Evolutionary conservation across 2,888 invertebrate species (phyloP).

Genomic region (Rhagonycha fulva): DNA sequence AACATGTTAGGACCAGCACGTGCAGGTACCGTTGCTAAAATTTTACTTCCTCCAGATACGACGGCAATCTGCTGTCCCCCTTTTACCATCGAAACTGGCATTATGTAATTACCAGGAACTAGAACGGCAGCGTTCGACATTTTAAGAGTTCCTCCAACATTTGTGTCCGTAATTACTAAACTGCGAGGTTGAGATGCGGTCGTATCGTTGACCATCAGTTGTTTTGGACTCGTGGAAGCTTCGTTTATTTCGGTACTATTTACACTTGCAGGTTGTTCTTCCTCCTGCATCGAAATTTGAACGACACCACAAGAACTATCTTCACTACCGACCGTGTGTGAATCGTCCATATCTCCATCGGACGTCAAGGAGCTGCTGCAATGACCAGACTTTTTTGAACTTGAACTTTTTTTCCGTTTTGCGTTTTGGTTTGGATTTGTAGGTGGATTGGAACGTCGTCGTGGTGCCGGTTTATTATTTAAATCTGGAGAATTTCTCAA

Average conservation of each 20-base stretch:
- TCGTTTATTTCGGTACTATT: conserved; percentile 55
- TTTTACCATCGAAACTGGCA: conserved; percentile 74
- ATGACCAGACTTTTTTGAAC: conserved; percentile 60
- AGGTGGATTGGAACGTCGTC: conserved; percentile 74
- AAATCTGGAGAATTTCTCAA: conserved; percentile 77
- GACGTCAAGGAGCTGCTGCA: conserved; percentile 50
- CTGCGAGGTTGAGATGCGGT: conserved; percentile 57
- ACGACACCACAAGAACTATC: conserved; percentile 76
- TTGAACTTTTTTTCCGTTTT: conserved; percentile 68
- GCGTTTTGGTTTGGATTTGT: conserved; percentile 73
- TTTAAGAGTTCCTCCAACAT: conserved; percentile 67
- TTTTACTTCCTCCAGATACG: conserved; percentile 70
- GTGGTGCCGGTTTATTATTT: conserved; percentile 80
- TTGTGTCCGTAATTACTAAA: conserved; percentile 63
- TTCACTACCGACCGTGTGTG: conserved; percentile 74
- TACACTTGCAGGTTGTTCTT: conserved; percentile 60
- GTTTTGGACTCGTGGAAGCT: conserved; percentile 44
- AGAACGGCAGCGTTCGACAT: conserved; percentile 69
- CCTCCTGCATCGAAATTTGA: conserved; percentile 59
- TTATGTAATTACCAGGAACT: conserved; percentile 73
- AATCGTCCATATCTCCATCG: conserved; percentile 64
- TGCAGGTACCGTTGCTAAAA: conserved; percentile 59
- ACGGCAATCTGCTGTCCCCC: conserved; percentile 74
- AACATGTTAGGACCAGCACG: conserved; percentile 65
- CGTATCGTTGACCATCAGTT: conserved; percentile 49